Evolutionary conservation across 2,888 invertebrate species (phyloP).

Genomic region (Caenorhabditis sp.): DNA sequence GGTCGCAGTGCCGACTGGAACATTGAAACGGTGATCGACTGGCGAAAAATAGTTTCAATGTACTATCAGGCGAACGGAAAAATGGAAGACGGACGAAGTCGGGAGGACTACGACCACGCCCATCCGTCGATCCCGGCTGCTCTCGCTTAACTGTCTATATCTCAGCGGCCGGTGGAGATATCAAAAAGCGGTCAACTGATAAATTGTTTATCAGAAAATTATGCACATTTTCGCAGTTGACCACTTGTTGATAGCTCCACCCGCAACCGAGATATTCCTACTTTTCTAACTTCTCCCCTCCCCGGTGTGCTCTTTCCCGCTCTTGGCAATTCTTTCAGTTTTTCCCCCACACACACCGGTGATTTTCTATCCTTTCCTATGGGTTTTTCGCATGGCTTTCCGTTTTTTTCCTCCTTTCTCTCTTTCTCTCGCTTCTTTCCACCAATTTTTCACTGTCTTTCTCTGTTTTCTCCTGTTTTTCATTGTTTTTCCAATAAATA

Average conservation of each 20-base stretch:
- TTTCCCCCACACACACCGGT: no score
- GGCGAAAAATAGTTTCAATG: slow-evolving; percentile 77
- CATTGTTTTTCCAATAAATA: not conserved
- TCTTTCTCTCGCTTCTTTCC: slow-evolving; percentile 1
- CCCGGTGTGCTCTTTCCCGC: no score
- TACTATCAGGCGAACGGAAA: slow-evolving; percentile 72
- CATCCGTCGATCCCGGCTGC: slow-evolving; percentile 3
- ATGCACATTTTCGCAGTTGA: no score
- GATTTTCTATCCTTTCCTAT: no score
- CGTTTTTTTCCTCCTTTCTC: not conserved
- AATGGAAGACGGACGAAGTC: slow-evolving; percentile 28
- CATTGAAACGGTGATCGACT: slow-evolving; percentile 74
- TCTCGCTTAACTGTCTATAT: not conserved
- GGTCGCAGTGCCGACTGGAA: slow-evolving; percentile 61
- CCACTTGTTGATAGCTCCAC: no score
- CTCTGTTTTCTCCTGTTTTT: not conserved
- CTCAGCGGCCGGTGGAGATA: no score
- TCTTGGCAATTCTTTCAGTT: no score
- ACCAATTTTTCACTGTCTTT: not conserved
- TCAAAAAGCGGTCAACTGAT: no score
- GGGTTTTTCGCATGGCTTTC: no score
- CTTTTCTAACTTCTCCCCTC: no score
- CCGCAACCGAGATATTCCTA: no score
- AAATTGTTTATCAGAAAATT: no score
- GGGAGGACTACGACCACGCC: slow-evolving; percentile 15